phyloP scores from a whole-genome alignment of 2,797 vertebrate genomes.

The Phyllotis vaccarum region DNA sequence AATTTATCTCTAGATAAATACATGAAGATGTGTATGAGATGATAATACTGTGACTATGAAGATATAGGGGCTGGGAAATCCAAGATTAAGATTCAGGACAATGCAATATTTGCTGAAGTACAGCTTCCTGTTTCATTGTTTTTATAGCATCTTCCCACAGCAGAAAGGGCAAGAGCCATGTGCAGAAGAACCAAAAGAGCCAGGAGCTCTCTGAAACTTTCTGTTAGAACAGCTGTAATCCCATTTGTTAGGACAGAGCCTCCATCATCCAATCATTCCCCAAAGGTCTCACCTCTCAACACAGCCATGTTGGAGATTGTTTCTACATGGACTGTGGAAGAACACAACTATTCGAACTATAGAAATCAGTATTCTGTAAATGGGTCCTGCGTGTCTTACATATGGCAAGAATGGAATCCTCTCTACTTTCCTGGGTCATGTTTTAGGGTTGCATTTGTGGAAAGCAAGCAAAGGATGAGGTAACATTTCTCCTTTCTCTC shows the following conservation, averaged over 20 bases:
- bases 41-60: background rate
- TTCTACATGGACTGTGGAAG: background rate
- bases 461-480: background rate
- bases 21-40: background rate
- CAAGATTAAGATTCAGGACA: background rate
- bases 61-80: background rate
- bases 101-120: background rate
- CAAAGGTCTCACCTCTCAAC: background rate
- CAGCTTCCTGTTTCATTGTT: background rate
- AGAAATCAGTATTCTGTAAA: background rate
- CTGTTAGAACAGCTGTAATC: background rate
- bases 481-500: background rate
- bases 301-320: no score
- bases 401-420: background rate
- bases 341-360: background rate
- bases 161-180: background rate
- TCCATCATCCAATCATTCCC: background rate
- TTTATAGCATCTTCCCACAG: background rate
- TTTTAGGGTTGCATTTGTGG: background rate
- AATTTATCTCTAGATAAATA: background rate
- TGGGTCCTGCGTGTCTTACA: background rate
- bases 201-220: background rate
- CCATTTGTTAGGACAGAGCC: background rate
- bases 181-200: background rate
- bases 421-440: background rate